Conservation (phyloP, 1,140 invertebrate genomes). For the Leptonema lineaticorne region DNA sequence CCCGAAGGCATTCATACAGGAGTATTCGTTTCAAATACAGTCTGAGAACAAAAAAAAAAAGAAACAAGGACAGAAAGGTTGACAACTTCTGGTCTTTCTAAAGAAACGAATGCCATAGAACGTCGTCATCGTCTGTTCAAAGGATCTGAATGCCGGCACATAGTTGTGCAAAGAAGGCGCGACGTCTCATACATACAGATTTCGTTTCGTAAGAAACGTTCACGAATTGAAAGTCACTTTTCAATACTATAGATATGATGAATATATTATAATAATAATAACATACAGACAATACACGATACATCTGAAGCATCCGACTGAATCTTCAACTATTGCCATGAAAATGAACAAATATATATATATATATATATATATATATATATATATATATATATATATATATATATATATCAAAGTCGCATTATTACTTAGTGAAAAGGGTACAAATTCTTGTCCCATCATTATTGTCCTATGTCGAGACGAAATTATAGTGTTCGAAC, state of each 20-base stretch:
- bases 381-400: too few relatives aligned
- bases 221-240: background rate
- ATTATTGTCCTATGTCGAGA: background rate
- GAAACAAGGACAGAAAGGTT: background rate
- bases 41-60: too few relatives aligned
- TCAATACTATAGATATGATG: too few relatives aligned
- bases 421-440: background rate
- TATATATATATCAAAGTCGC: background rate
- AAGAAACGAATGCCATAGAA: background rate
- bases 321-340: too few relatives aligned
- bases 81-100: background rate
- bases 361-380: too few relatives aligned
- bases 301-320: too few relatives aligned
- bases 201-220: constrained; percentile 1
- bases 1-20: too few relatives aligned
- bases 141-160: background rate
- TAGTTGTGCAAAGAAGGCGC: constrained; percentile 1
- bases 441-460: constrained; percentile 10
- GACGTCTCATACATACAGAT: background rate
- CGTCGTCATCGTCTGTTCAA: background rate
- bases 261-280: too few relatives aligned
- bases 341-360: too few relatives aligned
- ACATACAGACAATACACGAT: too few relatives aligned
- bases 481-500: background rate
- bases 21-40: too few relatives aligned